phyloP scores from a whole-genome alignment of 92 coral and sea anemone genomes.

The Zoanthus gigantus region DNA sequence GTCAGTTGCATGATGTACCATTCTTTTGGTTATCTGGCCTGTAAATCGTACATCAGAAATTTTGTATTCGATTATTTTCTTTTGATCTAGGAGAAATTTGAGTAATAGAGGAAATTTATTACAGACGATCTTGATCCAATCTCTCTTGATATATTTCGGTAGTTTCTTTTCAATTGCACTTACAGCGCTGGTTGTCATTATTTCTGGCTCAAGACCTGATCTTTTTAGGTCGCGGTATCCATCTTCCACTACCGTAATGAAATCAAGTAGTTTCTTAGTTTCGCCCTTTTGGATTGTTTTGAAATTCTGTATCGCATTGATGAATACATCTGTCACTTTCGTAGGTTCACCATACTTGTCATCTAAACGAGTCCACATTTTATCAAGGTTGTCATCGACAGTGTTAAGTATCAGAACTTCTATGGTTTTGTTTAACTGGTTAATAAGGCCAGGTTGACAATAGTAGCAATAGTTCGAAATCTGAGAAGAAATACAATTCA shows the following conservation, averaged over 20 bases:
- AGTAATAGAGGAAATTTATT: conserved; percentile 26
- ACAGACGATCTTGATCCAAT: conserved; percentile 30
- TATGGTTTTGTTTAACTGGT: too few relatives aligned
- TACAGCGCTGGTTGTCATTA: conserved; percentile 17
- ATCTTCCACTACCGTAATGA: conserved; percentile 16
- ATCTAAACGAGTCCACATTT: conserved; percentile 46
- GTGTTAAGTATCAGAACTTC: background rate
- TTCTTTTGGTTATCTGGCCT: conserved; percentile 3
- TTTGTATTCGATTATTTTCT: conserved; percentile 30
- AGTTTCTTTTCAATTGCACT: conserved; percentile 31
- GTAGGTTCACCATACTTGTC: background rate
- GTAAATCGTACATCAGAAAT: conserved; percentile 5
- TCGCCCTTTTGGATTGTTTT: conserved; percentile 16
- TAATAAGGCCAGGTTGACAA: too few relatives aligned
- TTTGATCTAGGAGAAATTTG: conserved; percentile 19
- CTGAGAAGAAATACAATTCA: too few relatives aligned
- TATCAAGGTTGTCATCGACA: conserved; percentile 32
- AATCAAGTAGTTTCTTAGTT: conserved; percentile 5
- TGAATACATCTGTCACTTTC: conserved; percentile 31
- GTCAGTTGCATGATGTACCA: conserved; percentile 11
- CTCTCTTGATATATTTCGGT: conserved; percentile 24
- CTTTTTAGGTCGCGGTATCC: conserved; percentile 38
- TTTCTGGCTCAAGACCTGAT: conserved; percentile 31
- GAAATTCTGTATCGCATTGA: conserved; percentile 29
- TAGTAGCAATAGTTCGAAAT: too few relatives aligned